These are phyloP conservation scores for Bedellia somnulentella DNA, from an alignment of 2,888 invertebrate species.

Conservation along the genomic window DNA sequence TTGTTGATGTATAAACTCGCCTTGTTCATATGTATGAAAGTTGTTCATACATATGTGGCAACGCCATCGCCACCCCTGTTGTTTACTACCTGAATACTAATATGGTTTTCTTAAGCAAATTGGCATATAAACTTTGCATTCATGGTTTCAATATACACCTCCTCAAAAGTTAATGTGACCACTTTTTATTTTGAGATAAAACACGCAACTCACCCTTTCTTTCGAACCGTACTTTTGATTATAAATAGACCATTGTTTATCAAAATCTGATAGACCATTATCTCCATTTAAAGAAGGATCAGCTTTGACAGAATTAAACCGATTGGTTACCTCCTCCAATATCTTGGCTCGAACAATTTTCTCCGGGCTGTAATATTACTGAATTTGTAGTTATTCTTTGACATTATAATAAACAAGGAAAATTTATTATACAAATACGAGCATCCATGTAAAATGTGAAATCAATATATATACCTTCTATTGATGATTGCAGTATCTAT, in stretches of 20 bases:
- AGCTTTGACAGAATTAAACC: constrained; percentile 62
- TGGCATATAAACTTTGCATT: no score
- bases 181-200: background rate
- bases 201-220: constrained; percentile 41
- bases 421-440: no score
- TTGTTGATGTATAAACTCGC: no score
- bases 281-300: constrained; percentile 64
- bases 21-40: no score
- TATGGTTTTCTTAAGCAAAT: no score
- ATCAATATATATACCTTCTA: no score
- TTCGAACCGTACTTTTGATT: constrained; percentile 58
- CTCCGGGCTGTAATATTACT: constrained; percentile 36
- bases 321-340: constrained; percentile 52
- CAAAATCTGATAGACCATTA: constrained; percentile 58
- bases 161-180: constrained; percentile 6
- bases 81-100: no score
- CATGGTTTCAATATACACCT: no score
- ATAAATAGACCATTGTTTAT: constrained; percentile 58
- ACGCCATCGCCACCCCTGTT: no score
- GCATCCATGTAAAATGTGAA: no score
- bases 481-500: no score
- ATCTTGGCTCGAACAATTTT: constrained; percentile 44
- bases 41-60: no score
- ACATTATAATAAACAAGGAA: background rate
- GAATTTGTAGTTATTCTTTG: constrained; percentile 3